Evolutionary conservation across 2,888 invertebrate genomes (phyloP).

Genomic region (Sarcophaga subvicina): DNA sequence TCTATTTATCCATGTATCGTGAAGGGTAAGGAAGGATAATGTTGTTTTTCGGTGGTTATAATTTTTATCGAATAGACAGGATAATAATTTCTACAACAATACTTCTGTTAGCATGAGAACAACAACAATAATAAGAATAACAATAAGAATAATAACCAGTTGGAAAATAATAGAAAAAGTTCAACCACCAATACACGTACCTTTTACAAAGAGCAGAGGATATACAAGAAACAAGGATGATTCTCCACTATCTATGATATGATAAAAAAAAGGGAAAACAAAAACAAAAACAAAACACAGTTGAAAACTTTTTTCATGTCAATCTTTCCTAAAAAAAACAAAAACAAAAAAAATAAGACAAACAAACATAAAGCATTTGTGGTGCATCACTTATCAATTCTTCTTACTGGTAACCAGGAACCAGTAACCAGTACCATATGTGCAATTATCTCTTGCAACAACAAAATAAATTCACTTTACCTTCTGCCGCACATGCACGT

Average conservation of each 20-base stretch:
- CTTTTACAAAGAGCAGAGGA: neutral
- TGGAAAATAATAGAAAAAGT: neutral
- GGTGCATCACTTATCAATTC: slow-evolving; percentile 46
- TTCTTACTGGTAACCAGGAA: slow-evolving; percentile 45
- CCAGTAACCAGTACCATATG: slow-evolving; percentile 64
- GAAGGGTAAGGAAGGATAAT: slow-evolving; percentile 4
- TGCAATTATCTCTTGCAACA: slow-evolving; percentile 31
- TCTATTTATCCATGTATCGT: slow-evolving; percentile 10
- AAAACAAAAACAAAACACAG: slow-evolving; percentile 11
- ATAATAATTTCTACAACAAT: slow-evolving; percentile 69
- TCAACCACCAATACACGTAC: slow-evolving; percentile 45
- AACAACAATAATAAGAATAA: neutral
- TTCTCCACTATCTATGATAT: neutral
- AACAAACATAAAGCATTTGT: slow-evolving; percentile 1
- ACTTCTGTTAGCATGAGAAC: slow-evolving; percentile 28
- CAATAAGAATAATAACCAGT: no score
- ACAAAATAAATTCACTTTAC: slow-evolving; percentile 54
- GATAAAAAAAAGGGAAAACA: neutral
- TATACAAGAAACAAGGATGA: slow-evolving; percentile 5
- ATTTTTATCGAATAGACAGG: slow-evolving; percentile 65
- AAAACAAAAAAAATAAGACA: slow-evolving; percentile 34
- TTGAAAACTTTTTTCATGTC: slow-evolving; percentile 58
- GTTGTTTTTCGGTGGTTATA: slow-evolving; percentile 37
- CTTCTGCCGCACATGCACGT: slow-evolving; percentile 43
- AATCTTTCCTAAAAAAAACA: slow-evolving; percentile 8